Evolutionary conservation across 2,113 vertebrate species (phyloP), one percentile per base, ranked within the genome.

Genomic region (Tragelaphus imberbis): DNA sequence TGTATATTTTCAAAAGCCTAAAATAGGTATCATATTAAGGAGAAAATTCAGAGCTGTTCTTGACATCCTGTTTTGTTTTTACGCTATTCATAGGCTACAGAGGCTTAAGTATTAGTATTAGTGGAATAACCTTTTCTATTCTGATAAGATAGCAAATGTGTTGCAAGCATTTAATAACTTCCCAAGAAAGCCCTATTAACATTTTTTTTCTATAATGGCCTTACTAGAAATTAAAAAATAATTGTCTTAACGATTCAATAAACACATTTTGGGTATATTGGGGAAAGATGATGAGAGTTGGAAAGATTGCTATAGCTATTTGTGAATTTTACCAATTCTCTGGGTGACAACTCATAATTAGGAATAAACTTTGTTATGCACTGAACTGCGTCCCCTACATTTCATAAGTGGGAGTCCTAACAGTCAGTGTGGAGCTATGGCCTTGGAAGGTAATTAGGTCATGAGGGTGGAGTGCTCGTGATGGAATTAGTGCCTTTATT

Each of bases 11-110:
- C 85, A 92, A 80, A 85, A 95, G 68, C 90, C 53, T 95, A 96
- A 98, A 98, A 98, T 98, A 97, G 96, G 95, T n/a, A 61, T 63
- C 80, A 92, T 97, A 97, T 97, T 96, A 97, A 96, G 91, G 6
- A 84, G 94, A 95, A 95, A 88, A 94, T 95, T 90, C 88, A 92
- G 90, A 97, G 95, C 95, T 94, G 36, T 92, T 90, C 59, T 75
- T 90, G 91, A 96, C 79, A 95, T 94, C 25, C 33, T 92, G 65
- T 93, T 97, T 97, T 51, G 75, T 90, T 97, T 97, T 97, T 65
- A 82, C 5, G 71, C 75, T 95, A 51, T 95, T 95, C n/a, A 71
- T 87, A 95, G 55, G 8, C 28, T 88, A 92, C 10, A 88, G 47
- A 51, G 27, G 4, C 23, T 89, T 95, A 96, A 86, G 33, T 92